These are phyloP conservation scores for Cherax quadricarinatus DNA, from an alignment of 1,140 invertebrate species.

Conservation along the genomic window DNA sequence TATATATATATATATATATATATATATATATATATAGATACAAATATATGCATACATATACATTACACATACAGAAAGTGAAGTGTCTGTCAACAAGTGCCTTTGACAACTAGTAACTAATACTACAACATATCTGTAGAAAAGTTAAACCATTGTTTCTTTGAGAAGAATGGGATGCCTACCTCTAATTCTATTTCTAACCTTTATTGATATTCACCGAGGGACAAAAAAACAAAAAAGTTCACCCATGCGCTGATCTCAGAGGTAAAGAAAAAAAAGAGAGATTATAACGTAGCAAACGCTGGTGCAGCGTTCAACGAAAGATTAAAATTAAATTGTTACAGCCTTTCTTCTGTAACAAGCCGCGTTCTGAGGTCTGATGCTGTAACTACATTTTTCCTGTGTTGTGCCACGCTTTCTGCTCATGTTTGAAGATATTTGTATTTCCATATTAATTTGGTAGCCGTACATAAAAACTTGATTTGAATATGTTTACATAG, in stretches of 20 bases:
- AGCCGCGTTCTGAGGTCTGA: not conserved
- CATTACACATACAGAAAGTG: too few species aligned
- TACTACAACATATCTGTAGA: too few species aligned
- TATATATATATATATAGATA: too few species aligned
- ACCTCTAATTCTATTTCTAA: too few species aligned
- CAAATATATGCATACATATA: too few species aligned
- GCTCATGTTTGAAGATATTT: slow-evolving; percentile 41
- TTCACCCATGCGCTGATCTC: not conserved
- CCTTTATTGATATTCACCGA: too few species aligned
- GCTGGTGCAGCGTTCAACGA: not conserved
- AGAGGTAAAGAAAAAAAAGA: not conserved
- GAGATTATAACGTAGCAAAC: slow-evolving; percentile 8
- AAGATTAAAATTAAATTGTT: slow-evolving; percentile 36
- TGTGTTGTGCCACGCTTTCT: not conserved
- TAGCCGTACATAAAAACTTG: slow-evolving; percentile 29
- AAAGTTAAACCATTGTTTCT: too few species aligned
- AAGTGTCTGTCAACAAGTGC: too few species aligned
- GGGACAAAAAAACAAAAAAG: not conserved
- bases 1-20: too few species aligned
- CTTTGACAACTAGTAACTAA: too few species aligned
- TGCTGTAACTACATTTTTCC: slow-evolving; percentile 2
- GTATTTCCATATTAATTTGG: slow-evolving; percentile 30
- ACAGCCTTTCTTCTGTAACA: slow-evolving; percentile 20
- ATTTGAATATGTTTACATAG: slow-evolving; percentile 35
- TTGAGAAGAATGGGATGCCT: too few species aligned